Conservation (phyloP, 2,113 vertebrate species). For the Thunnus maccoyii region DNA sequence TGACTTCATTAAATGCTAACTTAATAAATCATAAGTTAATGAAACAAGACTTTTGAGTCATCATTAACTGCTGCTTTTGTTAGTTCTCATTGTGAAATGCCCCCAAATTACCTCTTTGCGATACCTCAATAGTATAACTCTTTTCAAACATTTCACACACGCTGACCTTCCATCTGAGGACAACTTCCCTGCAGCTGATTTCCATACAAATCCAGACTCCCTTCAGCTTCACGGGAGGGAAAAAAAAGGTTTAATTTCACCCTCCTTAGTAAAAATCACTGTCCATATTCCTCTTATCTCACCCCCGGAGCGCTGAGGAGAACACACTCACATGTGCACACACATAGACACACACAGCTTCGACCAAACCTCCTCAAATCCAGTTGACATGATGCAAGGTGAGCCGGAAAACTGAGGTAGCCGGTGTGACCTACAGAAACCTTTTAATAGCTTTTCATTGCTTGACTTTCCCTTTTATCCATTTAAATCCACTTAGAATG, state of each 20-base stretch:
- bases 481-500: slow-evolving; percentile 64
- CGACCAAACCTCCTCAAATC: slow-evolving; percentile 42
- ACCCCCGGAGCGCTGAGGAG: neutral
- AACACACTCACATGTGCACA: slow-evolving; percentile 16
- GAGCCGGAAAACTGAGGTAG: slow-evolving; percentile 69
- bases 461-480: slow-evolving; percentile 62
- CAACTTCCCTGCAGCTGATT: slow-evolving; percentile 47
- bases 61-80: slow-evolving; percentile 1
- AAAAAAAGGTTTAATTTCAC: slow-evolving; percentile 51
- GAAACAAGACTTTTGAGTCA: slow-evolving; percentile 10
- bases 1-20: neutral
- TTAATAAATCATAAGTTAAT: slow-evolving; percentile 6
- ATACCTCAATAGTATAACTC: neutral
- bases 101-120: neutral
- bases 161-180: slow-evolving; percentile 42
- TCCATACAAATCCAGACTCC: slow-evolving; percentile 52
- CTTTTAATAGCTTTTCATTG: slow-evolving; percentile 62
- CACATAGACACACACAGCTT: slow-evolving; percentile 11
- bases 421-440: slow-evolving; percentile 48
- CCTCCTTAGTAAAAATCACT: slow-evolving; percentile 35
- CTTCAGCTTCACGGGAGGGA: slow-evolving; percentile 1
- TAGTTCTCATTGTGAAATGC: neutral
- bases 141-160: slow-evolving; percentile 4
- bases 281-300: slow-evolving; percentile 45
- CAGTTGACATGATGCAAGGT: slow-evolving; percentile 58